Evolutionary conservation across 2,888 invertebrate species (phyloP).

Genomic region (Salticus scenicus): DNA sequence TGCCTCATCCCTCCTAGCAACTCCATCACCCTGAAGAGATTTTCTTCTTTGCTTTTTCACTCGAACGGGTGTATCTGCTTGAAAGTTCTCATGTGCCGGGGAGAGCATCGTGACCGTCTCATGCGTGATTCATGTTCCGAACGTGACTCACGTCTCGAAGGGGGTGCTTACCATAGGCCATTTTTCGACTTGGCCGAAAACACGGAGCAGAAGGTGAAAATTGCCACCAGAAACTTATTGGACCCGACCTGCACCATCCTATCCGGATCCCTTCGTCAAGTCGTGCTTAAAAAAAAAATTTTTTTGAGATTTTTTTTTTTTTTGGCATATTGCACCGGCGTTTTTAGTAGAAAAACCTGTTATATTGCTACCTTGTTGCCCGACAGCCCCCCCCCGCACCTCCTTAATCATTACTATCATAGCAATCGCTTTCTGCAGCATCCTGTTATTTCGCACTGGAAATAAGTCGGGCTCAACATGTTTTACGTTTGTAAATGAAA

Average conservation of each 20-base stretch:
- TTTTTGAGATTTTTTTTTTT: too few relatives aligned
- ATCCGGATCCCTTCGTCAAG: background rate
- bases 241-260: background rate
- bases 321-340: background rate
- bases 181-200: background rate
- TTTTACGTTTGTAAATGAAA: too few relatives aligned
- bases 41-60: background rate
- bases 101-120: constrained; percentile 35
- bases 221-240: background rate
- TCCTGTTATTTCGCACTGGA: too few relatives aligned
- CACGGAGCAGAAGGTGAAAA: background rate
- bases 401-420: too few relatives aligned
- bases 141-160: constrained; percentile 49
- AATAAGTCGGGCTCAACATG: too few relatives aligned
- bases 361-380: too few relatives aligned
- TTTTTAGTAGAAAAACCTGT: too few relatives aligned
- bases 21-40: constrained; percentile 15
- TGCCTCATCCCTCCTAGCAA: constrained; percentile 8
- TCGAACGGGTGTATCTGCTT: too few relatives aligned
- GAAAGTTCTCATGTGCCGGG: background rate
- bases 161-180: background rate
- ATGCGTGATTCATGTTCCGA: constrained; percentile 33
- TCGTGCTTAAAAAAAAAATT: background rate
- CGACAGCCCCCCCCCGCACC: too few relatives aligned
- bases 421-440: too few relatives aligned